A percentile compares a stretch with the other conserved stretches of the same genome.
phyloP scores from a whole-genome alignment of 92 coral and sea anemone genomes.

The Phenganax subtilis region DNA sequence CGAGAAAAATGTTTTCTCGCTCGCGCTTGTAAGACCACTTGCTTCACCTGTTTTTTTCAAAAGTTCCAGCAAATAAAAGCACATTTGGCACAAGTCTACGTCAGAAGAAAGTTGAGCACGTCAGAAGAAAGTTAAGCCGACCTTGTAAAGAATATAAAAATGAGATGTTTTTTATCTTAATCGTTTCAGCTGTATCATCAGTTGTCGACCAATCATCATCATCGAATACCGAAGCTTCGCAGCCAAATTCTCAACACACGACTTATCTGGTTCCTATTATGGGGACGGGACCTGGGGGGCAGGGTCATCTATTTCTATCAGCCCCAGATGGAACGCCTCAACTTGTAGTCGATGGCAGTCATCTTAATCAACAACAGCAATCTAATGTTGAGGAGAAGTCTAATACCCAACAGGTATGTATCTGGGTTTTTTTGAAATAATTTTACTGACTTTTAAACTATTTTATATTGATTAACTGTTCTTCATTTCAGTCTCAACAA shows the following conservation, averaged over 20 bases:
- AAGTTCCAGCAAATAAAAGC: no score
- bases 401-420: background rate
- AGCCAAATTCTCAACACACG: slow-evolving; percentile 24
- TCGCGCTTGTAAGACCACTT: no score
- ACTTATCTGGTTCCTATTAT: slow-evolving; percentile 27
- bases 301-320: slow-evolving; percentile 25
- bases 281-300: slow-evolving; percentile 29
- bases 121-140: no score
- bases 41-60: no score
- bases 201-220: slow-evolving; percentile 40
- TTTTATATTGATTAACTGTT: background rate
- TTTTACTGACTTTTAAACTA: background rate
- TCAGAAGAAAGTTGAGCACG: no score
- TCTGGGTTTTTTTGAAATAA: no score
- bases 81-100: no score
- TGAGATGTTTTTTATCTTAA: background rate
- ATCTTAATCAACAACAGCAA: slow-evolving; percentile 28
- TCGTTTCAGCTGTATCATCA: slow-evolving; percentile 36
- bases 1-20: background rate
- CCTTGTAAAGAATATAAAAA: background rate
- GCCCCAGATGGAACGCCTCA: slow-evolving; percentile 32
- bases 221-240: slow-evolving; percentile 24
- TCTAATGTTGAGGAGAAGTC: slow-evolving; percentile 22
- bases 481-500: slow-evolving; percentile 9
- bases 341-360: slow-evolving; percentile 17